Evolutionary conservation across 2,113 vertebrate genomes (phyloP), one percentile per base, ranked within the genome.

Genomic region (Seriola quinqueradiata): DNA sequence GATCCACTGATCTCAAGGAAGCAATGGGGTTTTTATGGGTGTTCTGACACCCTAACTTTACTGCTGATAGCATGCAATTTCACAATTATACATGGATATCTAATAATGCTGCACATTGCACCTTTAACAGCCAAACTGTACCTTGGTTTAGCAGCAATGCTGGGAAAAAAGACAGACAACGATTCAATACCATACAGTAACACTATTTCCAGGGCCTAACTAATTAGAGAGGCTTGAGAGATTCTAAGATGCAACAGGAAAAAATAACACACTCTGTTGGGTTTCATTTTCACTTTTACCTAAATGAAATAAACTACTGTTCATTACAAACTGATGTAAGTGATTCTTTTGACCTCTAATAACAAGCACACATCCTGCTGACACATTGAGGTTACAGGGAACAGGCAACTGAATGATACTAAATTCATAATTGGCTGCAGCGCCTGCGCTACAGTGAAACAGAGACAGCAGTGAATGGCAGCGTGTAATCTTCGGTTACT

Each of bases 111-210:
- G 5, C 82, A 86, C 79, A 79, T 25, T 38, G 54, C 84, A 82
- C 73, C 44, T 77, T 82, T 64, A 80, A 67, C 16, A 85, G n/a
- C 4, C 42, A 66, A 28, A 77, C 77, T 96, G 96, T 96, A 98
- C 97, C 97, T 95, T 97, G 96, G 88, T 94, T 96, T 55, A 97
- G 92, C 12, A 96, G 94, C 79, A 96, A 87, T 77, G 95, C 95
- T 96, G 93, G 87, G 75, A 92, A 95, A 84, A 95, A 75, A 94
- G 79, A 86, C 60, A 92, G 21, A 90, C 84, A 91, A 59, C 73
- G 48, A 87, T 78, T 92, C 75, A 90, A 70, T 59, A 78, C 67
- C 69, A 32, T 8, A 23, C 16, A 48, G 34, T 17, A 63, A 52
- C 4, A 48, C 16, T 12, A 50, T 36, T 48, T 32, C 13, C 7